phyloP scores from a whole-genome alignment of 2,888 invertebrate genomes.

The Heterodera filipjevi region DNA sequence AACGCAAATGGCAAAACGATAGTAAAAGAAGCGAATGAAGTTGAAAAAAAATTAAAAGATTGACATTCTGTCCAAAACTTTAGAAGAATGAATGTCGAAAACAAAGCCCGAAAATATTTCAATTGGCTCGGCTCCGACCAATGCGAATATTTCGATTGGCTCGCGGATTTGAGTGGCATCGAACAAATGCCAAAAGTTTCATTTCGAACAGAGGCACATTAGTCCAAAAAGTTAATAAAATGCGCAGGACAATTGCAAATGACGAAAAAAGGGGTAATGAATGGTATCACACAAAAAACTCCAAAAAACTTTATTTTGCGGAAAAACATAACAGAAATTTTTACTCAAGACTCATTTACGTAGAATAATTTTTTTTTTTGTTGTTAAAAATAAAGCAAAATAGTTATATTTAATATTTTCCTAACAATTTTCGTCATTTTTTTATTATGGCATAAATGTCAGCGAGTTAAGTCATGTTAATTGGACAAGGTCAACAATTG shows the following conservation, averaged over 20 bases:
- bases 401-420: neutral
- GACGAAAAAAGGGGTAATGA: too few relatives aligned
- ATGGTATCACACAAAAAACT: too few relatives aligned
- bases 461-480: neutral
- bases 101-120: conserved; percentile 35
- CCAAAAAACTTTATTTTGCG: too few relatives aligned
- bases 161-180: conserved; percentile 42
- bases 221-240: too few relatives aligned
- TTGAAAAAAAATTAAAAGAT: neutral
- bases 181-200: neutral
- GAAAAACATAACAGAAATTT: too few relatives aligned
- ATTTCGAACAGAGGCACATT: neutral
- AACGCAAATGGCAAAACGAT: neutral
- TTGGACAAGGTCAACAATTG: neutral
- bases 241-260: too few relatives aligned
- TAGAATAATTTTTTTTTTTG: too few relatives aligned
- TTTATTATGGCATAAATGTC: neutral
- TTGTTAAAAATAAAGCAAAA: too few relatives aligned
- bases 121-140: conserved; percentile 50
- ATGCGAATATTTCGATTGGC: conserved; percentile 49
- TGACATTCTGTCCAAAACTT: neutral
- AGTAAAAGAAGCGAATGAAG: conserved; percentile 20
- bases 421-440: too few relatives aligned
- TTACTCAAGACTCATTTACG: too few relatives aligned
- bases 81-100: conserved; percentile 23